These are phyloP conservation scores for Laterallus jamaicensis DNA, from an alignment of 2,113 vertebrate genomes.

Conservation along the genomic window DNA sequence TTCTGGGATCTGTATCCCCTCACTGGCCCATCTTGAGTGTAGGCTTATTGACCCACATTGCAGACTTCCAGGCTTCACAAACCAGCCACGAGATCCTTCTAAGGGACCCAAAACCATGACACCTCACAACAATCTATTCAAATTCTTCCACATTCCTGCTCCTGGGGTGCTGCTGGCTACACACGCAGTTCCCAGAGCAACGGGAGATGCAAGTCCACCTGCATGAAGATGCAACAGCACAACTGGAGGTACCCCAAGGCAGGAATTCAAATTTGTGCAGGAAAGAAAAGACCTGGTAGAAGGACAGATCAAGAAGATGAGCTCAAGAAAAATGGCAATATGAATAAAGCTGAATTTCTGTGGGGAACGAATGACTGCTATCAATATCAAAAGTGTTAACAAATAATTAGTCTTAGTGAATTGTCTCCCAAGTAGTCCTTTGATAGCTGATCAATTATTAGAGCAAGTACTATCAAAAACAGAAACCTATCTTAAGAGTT, in stretches of 20 bases:
- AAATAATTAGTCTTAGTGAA: not conserved
- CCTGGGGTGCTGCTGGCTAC: not conserved
- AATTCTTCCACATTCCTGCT: not conserved
- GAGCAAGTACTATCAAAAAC: not conserved
- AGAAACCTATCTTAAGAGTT: not conserved
- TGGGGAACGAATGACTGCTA: not conserved
- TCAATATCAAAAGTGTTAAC: not conserved
- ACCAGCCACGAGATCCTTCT: not conserved
- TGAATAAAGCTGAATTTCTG: not conserved
- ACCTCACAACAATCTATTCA: not conserved
- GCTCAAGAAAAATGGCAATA: not conserved
- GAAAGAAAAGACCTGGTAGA: not conserved
- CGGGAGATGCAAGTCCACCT: not conserved
- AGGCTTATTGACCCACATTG: not conserved
- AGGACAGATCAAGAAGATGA: not conserved
- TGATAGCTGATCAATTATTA: not conserved
- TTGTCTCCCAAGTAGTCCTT: not conserved
- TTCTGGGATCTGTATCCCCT: not conserved
- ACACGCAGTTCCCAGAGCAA: not conserved
- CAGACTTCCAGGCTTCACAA: not conserved
- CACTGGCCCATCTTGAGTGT: no score
- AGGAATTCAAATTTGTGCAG: not conserved
- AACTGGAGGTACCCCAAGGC: not conserved
- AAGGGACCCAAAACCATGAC: not conserved
- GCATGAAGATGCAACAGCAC: not conserved